Conservation (phyloP, 2,888 invertebrate genomes). For the Scaeva pyrastri region DNA sequence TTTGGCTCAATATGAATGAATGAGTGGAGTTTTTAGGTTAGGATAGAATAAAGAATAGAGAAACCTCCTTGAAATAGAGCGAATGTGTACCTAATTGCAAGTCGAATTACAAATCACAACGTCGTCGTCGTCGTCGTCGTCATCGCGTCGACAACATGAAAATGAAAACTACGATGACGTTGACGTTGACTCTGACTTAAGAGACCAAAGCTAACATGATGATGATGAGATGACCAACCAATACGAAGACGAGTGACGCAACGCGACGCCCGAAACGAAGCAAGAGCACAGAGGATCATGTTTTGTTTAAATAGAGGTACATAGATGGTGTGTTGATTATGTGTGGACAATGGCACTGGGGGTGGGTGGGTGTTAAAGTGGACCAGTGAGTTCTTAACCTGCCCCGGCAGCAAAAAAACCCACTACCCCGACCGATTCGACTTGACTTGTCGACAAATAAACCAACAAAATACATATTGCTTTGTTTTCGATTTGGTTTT, state of each 20-base stretch:
- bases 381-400: slow-evolving; percentile 3
- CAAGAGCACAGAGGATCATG: slow-evolving; percentile 12
- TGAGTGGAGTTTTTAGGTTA: too few relatives aligned
- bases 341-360: slow-evolving; percentile 20
- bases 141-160: not conserved
- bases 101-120: slow-evolving; percentile 52
- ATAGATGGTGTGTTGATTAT: slow-evolving; percentile 56
- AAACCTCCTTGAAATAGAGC: slow-evolving; percentile 37
- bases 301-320: slow-evolving; percentile 44
- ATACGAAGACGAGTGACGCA: not conserved
- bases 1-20: slow-evolving; percentile 37
- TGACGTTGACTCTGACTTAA: not conserved
- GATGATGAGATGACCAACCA: not conserved
- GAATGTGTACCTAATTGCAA: slow-evolving; percentile 53
- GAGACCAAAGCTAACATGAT: not conserved
- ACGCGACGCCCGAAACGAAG: too few relatives aligned
- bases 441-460: not conserved
- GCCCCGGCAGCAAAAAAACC: not conserved
- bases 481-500: not conserved
- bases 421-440: not conserved
- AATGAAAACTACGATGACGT: slow-evolving; percentile 5
- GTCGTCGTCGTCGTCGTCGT: not conserved
- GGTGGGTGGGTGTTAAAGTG: slow-evolving; percentile 18
- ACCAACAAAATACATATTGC: slow-evolving; percentile 12
- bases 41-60: slow-evolving; percentile 25